Evolutionary conservation across 2,113 vertebrate species (phyloP).

Genomic region (Eublepharis macularius): DNA sequence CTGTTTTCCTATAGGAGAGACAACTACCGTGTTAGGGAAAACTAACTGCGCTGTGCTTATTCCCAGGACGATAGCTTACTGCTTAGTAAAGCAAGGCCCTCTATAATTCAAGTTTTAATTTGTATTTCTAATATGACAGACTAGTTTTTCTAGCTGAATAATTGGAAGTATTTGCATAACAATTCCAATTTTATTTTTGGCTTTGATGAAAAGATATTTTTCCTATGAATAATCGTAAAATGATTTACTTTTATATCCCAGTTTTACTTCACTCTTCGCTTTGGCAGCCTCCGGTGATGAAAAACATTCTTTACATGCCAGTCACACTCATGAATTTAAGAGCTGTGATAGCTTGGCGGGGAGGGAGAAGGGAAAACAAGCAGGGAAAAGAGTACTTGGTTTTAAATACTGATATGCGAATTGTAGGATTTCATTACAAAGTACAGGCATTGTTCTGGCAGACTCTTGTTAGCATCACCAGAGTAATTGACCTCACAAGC

Average conservation of each 20-base stretch:
- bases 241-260: slow-evolving; percentile 5
- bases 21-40: neutral
- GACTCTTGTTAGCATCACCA: neutral
- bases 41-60: neutral
- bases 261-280: neutral
- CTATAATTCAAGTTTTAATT: neutral
- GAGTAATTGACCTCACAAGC: too few relatives aligned
- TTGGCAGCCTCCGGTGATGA: neutral
- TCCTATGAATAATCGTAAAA: neutral
- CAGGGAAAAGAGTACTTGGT: neutral
- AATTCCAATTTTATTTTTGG: neutral
- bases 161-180: neutral
- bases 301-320: slow-evolving; percentile 5
- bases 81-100: neutral
- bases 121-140: neutral
- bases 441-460: neutral
- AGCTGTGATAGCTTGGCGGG: neutral
- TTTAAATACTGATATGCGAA: neutral
- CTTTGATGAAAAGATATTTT: slow-evolving; percentile 12
- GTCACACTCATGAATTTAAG: neutral
- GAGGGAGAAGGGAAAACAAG: neutral
- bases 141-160: neutral
- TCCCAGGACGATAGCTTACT: neutral
- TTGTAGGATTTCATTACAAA: neutral
- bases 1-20: neutral